These are phyloP conservation scores for Strigamia maritima DNA, from an alignment of 2,888 invertebrate genomes.

Conservation along the genomic window DNA sequence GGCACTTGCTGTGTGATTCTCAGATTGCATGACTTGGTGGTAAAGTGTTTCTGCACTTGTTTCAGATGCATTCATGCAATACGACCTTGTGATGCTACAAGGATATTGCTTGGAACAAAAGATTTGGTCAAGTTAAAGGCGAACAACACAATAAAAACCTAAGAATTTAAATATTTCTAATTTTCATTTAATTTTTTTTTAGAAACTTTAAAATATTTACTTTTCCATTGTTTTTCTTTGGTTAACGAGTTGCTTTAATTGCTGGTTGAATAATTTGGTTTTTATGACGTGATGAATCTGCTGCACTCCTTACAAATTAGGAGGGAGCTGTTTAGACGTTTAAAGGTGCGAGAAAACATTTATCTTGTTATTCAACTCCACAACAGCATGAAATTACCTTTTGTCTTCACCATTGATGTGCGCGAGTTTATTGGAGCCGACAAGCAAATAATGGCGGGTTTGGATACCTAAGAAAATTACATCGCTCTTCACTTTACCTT, in stretches of 20 bases:
- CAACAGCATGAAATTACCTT: constrained; percentile 1
- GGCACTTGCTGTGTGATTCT: constrained; percentile 16
- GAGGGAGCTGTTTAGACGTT: not conserved
- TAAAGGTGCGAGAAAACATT: not conserved
- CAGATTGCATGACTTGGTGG: not conserved
- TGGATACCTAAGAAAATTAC: not conserved
- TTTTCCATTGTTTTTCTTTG: too few species aligned
- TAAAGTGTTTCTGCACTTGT: constrained; percentile 23
- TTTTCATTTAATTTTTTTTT: too few species aligned
- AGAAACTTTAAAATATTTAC: too few species aligned
- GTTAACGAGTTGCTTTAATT: not conserved
- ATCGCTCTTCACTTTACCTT: not conserved
- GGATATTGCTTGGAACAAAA: not conserved
- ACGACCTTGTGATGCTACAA: not conserved
- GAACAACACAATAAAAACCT: too few species aligned
- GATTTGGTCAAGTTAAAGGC: not conserved
- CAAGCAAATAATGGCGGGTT: not conserved
- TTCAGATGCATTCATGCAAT: not conserved
- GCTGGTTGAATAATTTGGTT: not conserved
- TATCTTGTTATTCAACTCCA: not conserved
- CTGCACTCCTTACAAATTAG: not conserved
- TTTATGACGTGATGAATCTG: not conserved
- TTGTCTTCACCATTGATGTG: constrained; percentile 8
- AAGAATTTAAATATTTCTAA: too few species aligned
- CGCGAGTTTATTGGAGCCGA: not conserved